Percentiles rank a stretch among this genome's conserved stretches.
These are phyloP conservation scores for Myzus persicae DNA, from an alignment of 1,140 invertebrate genomes.

Conservation along the genomic window DNA sequence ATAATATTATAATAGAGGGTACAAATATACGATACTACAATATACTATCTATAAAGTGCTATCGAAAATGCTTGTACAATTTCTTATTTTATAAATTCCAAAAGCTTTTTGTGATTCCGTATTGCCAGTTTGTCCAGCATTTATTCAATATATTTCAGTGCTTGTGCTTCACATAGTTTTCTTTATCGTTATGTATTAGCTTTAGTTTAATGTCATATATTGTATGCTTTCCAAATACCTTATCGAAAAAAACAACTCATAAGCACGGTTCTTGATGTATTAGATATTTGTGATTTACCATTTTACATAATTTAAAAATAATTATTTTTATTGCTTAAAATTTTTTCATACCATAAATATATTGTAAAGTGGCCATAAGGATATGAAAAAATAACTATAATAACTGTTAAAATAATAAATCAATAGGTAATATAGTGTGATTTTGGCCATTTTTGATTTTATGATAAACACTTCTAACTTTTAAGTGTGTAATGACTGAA, in stretches of 20 bases:
- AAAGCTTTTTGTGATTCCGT: neutral
- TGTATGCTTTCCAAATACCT: neutral
- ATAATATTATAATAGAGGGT: neutral
- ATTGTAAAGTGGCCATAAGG: neutral
- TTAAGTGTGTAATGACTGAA: neutral
- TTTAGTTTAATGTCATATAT: too few relatives aligned
- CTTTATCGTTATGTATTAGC: too few relatives aligned
- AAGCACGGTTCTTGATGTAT: too few relatives aligned
- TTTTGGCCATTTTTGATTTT: neutral
- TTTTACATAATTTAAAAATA: too few relatives aligned
- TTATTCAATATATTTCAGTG: neutral
- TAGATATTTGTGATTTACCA: too few relatives aligned
- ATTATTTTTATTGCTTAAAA: too few relatives aligned
- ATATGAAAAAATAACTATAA: neutral
- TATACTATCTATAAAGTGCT: too few relatives aligned
- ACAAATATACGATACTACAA: neutral
- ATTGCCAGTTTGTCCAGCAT: too few relatives aligned
- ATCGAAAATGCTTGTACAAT: too few relatives aligned
- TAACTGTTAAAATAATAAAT: too few relatives aligned
- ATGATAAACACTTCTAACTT: neutral
- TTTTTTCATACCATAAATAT: too few relatives aligned
- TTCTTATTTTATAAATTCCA: neutral
- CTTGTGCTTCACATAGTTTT: neutral
- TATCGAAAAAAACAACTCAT: neutral
- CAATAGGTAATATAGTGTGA: neutral